Percentiles rank a stretch among this genome's conserved stretches.
phyloP scores from a whole-genome alignment of 2,888 invertebrate genomes.

The Dromius quadrimaculatus region DNA sequence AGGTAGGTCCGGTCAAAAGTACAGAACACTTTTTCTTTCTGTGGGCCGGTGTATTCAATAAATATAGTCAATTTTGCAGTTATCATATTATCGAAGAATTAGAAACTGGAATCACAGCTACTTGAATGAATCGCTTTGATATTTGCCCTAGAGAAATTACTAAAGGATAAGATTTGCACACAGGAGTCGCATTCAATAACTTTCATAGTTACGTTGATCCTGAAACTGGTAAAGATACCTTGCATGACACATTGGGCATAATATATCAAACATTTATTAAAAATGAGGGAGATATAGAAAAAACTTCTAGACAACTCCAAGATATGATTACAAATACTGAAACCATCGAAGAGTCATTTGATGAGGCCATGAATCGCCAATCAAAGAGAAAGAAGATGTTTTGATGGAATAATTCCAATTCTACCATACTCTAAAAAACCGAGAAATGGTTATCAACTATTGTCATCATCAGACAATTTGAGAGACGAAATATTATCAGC shows the following conservation, averaged over 20 bases:
- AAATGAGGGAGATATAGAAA: slow-evolving; percentile 34
- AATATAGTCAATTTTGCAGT: slow-evolving; percentile 59
- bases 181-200: slow-evolving; percentile 58
- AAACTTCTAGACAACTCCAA: slow-evolving; percentile 21
- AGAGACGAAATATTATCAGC: background rate
- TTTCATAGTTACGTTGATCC: slow-evolving; percentile 61
- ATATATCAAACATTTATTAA: slow-evolving; percentile 53
- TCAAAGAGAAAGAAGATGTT: background rate
- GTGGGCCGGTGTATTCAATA: slow-evolving; percentile 59
- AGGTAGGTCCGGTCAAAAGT: too few species aligned
- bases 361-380: background rate
- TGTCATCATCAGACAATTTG: background rate
- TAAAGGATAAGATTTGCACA: slow-evolving; percentile 53
- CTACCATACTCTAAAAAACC: background rate
- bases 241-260: slow-evolving; percentile 44
- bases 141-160: slow-evolving; percentile 57
- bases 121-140: slow-evolving; percentile 52
- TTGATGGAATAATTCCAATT: background rate
- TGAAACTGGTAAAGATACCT: slow-evolving; percentile 59
- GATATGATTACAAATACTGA: background rate
- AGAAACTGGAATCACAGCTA: slow-evolving; percentile 60
- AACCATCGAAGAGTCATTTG: background rate
- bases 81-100: slow-evolving; percentile 60
- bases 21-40: too few species aligned
- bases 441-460: background rate